Evolutionary conservation across 2,113 vertebrate species (phyloP).

Genomic region (Sylvia atricapilla): DNA sequence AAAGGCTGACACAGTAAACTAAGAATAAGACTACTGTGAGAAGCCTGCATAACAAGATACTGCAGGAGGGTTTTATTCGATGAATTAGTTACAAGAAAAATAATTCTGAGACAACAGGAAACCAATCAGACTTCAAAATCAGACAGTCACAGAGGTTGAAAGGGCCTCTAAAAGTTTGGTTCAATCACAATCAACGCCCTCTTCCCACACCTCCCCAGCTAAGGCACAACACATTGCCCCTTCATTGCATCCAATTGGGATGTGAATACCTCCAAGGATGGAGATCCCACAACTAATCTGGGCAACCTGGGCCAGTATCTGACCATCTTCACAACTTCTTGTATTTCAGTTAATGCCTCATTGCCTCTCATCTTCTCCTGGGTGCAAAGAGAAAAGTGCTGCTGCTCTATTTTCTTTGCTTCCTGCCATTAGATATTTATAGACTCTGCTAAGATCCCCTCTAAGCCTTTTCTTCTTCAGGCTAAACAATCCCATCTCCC

Average conservation of each 20-base stretch:
- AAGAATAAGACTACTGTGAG: background rate
- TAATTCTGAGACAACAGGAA: background rate
- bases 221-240: background rate
- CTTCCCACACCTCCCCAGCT: background rate
- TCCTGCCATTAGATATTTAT: background rate
- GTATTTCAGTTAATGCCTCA: background rate
- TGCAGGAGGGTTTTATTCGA: background rate
- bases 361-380: background rate
- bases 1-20: background rate
- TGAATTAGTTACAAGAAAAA: background rate
- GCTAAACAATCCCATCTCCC: background rate
- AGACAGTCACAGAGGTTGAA: background rate
- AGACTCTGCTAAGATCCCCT: background rate
- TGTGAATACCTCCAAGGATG: background rate
- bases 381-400: background rate
- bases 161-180: background rate
- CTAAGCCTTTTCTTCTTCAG: background rate
- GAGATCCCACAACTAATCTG: background rate
- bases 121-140: background rate
- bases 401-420: background rate
- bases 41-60: background rate
- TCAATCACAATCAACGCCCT: accelerated
- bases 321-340: background rate
- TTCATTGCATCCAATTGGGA: background rate
- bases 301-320: background rate